Evolutionary conservation across 2,113 vertebrate species (phyloP).

Genomic region (Dasyprocta punctata): DNA sequence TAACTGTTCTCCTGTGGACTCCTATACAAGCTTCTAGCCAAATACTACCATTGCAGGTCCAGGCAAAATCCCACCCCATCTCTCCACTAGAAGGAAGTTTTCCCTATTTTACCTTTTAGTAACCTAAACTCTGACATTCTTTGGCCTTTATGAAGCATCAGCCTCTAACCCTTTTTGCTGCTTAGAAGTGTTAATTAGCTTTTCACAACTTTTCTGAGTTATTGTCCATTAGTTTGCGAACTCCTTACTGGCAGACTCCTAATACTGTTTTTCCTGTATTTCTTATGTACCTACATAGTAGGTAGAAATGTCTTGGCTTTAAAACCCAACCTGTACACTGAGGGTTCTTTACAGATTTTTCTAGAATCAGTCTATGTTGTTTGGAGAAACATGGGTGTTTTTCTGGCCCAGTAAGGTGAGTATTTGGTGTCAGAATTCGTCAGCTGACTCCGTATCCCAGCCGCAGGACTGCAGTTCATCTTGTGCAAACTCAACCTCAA

Average conservation of each 20-base stretch:
- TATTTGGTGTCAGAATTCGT: conserved; percentile 87
- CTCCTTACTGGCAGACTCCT: conserved; percentile 11
- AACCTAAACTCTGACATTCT: background rate
- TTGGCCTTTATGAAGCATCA: background rate
- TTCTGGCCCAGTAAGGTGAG: background rate
- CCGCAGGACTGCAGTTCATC: conserved; percentile 89
- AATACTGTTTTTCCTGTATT: conserved; percentile 11
- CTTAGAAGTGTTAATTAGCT: background rate
- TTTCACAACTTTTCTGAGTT: conserved; percentile 26
- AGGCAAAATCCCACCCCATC: background rate
- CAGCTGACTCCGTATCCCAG: conserved; percentile 93
- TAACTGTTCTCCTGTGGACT: conserved; percentile 15
- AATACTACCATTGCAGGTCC: background rate
- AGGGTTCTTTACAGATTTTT: conserved; percentile 38
- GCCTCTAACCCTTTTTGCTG: background rate
- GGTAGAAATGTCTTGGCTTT: conserved; percentile 4
- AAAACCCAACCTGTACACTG: background rate
- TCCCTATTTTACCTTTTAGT: background rate
- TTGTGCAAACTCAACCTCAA: conserved; percentile 93
- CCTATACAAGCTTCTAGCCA: background rate
- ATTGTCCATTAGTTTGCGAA: background rate
- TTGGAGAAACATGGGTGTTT: background rate
- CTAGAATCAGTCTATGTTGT: background rate
- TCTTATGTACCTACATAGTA: background rate
- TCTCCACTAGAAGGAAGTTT: background rate